Conservation (phyloP, 2,113 vertebrate genomes). For the Redunca redunca region DNA sequence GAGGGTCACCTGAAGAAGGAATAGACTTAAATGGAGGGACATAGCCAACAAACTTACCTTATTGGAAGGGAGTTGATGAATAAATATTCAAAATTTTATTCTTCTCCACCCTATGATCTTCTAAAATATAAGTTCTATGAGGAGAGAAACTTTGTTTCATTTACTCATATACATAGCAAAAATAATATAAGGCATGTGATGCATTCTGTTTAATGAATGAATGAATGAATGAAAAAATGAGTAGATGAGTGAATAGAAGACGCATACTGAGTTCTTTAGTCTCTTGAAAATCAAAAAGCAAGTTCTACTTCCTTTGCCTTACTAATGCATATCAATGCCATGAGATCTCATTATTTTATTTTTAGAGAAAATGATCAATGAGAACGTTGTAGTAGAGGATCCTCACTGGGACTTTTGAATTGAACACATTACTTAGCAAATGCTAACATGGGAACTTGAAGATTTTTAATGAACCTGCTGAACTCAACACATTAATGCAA, state of each 20-base stretch:
- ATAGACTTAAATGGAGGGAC: background rate
- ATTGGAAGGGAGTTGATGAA: background rate
- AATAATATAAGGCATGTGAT: background rate
- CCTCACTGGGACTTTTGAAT: slow-evolving; percentile 21
- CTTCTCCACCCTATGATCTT: background rate
- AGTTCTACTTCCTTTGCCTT: background rate
- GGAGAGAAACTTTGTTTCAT: background rate
- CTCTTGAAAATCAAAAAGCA: slow-evolving; percentile 15
- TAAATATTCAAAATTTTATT: background rate
- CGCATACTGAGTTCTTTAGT: background rate
- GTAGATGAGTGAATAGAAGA: background rate
- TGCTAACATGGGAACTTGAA: slow-evolving; percentile 22
- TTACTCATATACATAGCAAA: background rate
- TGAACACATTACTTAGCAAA: slow-evolving; percentile 50
- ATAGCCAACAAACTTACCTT: background rate
- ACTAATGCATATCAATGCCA: slow-evolving; percentile 7
- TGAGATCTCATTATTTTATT: slow-evolving; percentile 49
- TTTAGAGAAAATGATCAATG: slow-evolving; percentile 42
- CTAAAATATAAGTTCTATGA: background rate
- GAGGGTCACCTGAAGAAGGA: background rate
- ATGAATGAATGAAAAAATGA: background rate
- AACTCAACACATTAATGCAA: slow-evolving; percentile 12
- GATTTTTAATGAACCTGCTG: slow-evolving; percentile 22
- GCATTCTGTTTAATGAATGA: background rate
- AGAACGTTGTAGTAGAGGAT: background rate